Conservation (phyloP, 1,140 invertebrate genomes). For the Macrotrachela quadricornifera region DNA sequence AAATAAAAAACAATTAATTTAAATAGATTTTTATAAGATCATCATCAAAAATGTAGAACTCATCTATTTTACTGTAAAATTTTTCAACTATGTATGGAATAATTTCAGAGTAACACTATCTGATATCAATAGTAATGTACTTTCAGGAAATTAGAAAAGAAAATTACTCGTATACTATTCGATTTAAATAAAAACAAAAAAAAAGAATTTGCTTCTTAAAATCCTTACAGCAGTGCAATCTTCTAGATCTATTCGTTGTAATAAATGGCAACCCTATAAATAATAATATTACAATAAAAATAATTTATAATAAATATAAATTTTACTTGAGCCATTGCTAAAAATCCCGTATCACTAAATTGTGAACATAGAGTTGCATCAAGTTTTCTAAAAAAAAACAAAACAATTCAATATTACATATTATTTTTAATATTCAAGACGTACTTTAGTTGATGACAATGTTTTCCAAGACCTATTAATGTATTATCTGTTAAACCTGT, state of each 20-base stretch:
- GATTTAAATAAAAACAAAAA: not conserved
- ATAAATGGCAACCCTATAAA: constrained; percentile 60
- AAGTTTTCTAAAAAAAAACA: constrained; percentile 38
- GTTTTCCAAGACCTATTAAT: constrained; percentile 58
- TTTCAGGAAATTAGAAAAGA: too few species aligned
- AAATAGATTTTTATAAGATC: too few species aligned
- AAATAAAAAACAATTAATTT: constrained; percentile 8
- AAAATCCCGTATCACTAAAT: constrained; percentile 85
- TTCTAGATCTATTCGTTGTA: constrained; percentile 94
- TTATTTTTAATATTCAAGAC: not conserved
- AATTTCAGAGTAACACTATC: too few species aligned
- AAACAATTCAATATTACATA: too few species aligned
- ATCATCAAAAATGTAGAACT: too few species aligned
- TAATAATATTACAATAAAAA: not conserved
- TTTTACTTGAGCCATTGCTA: constrained; percentile 61
- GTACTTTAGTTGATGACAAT: constrained; percentile 53
- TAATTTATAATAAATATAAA: not conserved
- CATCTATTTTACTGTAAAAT: too few species aligned
- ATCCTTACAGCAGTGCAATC: constrained; percentile 64
- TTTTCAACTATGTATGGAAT: too few species aligned
- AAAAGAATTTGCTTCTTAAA: too few species aligned
- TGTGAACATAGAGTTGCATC: constrained; percentile 82
- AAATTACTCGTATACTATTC: too few species aligned
- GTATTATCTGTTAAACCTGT: constrained; percentile 65
- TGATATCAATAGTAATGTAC: too few species aligned